Conservation (phyloP, 2,888 invertebrate genomes). For the Drosophila meridiana region DNA sequence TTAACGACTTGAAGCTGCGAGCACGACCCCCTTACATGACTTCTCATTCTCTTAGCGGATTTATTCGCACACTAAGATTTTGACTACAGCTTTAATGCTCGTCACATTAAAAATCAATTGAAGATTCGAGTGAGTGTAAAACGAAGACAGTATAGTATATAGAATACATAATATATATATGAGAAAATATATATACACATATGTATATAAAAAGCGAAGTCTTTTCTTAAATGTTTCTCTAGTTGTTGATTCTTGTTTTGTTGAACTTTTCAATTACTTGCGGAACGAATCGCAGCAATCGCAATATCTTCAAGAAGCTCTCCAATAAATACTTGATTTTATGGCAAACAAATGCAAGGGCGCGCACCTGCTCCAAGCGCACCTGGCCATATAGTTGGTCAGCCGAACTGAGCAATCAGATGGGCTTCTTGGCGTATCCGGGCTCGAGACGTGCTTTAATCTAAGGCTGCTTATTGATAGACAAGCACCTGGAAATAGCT, state of each 20-base stretch:
- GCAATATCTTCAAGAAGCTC: slow-evolving; percentile 36
- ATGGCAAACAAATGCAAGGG: slow-evolving; percentile 33
- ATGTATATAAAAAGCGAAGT: too few relatives aligned
- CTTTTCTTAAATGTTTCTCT: too few relatives aligned
- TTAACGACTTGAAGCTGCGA: slow-evolving; percentile 1
- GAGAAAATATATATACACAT: too few relatives aligned
- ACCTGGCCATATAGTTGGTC: slow-evolving; percentile 30
- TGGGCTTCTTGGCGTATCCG: neutral
- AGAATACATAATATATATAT: too few relatives aligned
- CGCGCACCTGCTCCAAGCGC: neutral
- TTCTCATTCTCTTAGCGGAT: neutral
- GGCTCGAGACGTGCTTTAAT: slow-evolving; percentile 19
- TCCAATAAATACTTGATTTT: slow-evolving; percentile 58
- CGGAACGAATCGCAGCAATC: slow-evolving; percentile 7
- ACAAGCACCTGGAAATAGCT: slow-evolving; percentile 27
- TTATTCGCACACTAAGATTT: neutral
- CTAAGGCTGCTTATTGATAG: slow-evolving; percentile 24
- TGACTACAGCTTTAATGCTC: neutral
- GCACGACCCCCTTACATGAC: neutral
- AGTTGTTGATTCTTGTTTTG: neutral
- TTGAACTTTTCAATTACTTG: slow-evolving; percentile 23
- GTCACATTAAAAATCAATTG: neutral
- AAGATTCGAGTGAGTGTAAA: neutral
- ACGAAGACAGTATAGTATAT: neutral
- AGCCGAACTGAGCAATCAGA: slow-evolving; percentile 4